Base-by-base conservation (phyloP, 2,113 vertebrate species). In the Channa argus region DNA sequence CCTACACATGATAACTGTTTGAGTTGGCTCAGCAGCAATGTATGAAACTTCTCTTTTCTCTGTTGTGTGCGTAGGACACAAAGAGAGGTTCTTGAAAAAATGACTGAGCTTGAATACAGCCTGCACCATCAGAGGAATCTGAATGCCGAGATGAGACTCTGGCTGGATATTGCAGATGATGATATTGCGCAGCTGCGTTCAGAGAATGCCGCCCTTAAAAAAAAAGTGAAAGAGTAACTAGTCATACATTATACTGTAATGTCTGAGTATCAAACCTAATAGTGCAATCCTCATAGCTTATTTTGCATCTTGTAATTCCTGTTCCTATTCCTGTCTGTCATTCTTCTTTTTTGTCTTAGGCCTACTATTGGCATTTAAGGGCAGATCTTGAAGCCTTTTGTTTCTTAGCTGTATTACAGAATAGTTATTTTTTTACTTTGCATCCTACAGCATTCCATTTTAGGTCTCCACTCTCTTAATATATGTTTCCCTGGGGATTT, bases 131-230 rank as follows among this genome's bases (percentile, higher is more conserved):
- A 89, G 56, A 88, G n/a, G 38, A 77, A 69, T 3, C 61, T 71
- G 44, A 91, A 86, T 15, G n/a, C 37, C n/a, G 50, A 79, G 45
- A 79, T 90, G 82, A 88, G 74, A 41, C 53, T 7, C 13, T 89
- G 76, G 86, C 66, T 90, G 52, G 86, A 89, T 13, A 61, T 47
- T 24, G 87, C 90, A 37, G 87, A 91, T 34, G 87, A 89, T 8
- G 88, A 91, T 5, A 58, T 88, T 12, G 66, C 73, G n/a, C 0
- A 5, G 11, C 74, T 89, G 47, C 82, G 84, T 53, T 79, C 71
- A 8, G 86, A 90, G 36, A 91, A 89, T 5, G 1, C 15, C 5
- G 0, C 2, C 4, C 80, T 91, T 37, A 81, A 47, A 49, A 80
- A 86, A 79, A 71, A 86, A 82, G 69, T 88, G n/a, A 77, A 86